These are phyloP conservation scores for Caretta caretta DNA, from an alignment of 2,113 vertebrate genomes.

Conservation along the genomic window DNA sequence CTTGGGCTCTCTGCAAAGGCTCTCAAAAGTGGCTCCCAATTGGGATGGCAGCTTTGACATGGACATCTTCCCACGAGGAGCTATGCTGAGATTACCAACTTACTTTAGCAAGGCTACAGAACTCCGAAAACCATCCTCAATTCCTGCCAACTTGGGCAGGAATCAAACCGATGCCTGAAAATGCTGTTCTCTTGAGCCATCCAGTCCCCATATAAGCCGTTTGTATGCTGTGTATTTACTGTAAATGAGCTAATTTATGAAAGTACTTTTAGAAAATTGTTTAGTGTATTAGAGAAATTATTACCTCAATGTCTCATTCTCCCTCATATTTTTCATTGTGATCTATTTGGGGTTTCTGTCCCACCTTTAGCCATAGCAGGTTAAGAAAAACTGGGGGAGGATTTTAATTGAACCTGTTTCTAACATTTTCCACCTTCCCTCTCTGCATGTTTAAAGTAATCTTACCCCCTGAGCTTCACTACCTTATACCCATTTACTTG, in stretches of 20 bases:
- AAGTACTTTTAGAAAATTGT: not conserved
- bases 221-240: not conserved
- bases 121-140: not conserved
- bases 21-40: rapidly evolving
- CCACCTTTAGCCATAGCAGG: not conserved
- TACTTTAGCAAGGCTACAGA: not conserved
- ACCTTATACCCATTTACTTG: not conserved
- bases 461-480: not conserved
- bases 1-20: not conserved
- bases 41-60: not conserved
- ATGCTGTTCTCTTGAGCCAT: not conserved
- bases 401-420: not conserved
- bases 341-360: not conserved
- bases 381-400: not conserved
- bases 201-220: not conserved
- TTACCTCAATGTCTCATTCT: not conserved
- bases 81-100: not conserved
- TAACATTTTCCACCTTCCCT: not conserved
- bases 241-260: not conserved
- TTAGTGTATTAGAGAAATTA: not conserved
- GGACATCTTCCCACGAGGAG: not conserved
- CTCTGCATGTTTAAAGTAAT: not conserved
- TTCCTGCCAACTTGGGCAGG: not conserved
- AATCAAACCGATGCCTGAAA: not conserved
- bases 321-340: not conserved